Conservation (phyloP, 2,113 vertebrate genomes). For the Fukomys damarensis region DNA sequence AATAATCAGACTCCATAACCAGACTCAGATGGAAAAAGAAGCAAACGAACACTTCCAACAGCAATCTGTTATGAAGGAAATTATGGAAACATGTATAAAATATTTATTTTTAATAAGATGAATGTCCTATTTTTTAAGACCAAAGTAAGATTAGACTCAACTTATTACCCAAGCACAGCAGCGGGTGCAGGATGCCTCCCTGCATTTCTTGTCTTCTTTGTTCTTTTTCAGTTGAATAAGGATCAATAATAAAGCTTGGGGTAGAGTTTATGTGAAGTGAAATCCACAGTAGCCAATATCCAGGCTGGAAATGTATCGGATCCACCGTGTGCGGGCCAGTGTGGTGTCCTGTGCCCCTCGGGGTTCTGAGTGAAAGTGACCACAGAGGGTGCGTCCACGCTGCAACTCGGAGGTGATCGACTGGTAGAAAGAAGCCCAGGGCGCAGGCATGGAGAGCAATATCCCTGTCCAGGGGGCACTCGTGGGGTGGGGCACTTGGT, state of each 20-base stretch:
- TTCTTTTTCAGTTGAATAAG: conserved; percentile 54
- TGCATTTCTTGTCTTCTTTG: background rate
- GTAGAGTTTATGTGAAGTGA: background rate
- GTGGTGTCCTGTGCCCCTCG: accelerated
- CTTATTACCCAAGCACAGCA: conserved; percentile 32
- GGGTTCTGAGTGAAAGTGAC: too few relatives aligned
- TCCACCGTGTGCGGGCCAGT: accelerated
- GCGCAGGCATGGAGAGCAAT: too few relatives aligned
- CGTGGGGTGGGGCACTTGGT: accelerated
- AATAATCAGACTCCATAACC: conserved; percentile 58
- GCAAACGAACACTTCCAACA: background rate
- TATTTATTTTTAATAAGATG: conserved; percentile 82
- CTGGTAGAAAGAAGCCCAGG: accelerated
- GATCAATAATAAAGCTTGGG: background rate
- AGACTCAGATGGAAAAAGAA: conserved; percentile 26
- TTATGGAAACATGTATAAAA: conserved; percentile 76
- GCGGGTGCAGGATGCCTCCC: background rate
- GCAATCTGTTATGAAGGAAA: conserved; percentile 45
- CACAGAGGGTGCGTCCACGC: too few relatives aligned
- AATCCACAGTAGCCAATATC: background rate
- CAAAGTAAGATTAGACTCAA: conserved; percentile 54
- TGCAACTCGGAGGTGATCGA: accelerated
- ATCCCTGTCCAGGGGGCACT: too few relatives aligned
- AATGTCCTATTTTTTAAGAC: conserved; percentile 76
- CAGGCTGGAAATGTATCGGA: too few relatives aligned